These are phyloP conservation scores for Hiodon alosoides DNA, from an alignment of 2,113 vertebrate species.

Conservation along the genomic window DNA sequence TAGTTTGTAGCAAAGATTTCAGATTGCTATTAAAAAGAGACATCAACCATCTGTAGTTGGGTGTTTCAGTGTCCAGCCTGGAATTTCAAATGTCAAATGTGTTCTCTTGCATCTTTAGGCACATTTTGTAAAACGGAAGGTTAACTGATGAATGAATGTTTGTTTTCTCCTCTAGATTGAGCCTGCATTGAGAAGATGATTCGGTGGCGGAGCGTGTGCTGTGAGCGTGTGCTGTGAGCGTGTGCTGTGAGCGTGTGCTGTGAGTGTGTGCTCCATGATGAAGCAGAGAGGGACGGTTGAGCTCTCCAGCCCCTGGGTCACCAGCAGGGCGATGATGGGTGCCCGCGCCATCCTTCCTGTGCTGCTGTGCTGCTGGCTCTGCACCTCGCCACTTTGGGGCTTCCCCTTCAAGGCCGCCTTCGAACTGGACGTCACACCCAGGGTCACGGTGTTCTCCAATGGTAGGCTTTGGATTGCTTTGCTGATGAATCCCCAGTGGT, in stretches of 20 bases:
- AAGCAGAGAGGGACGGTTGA: neutral
- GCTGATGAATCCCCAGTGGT: too few species aligned
- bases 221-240: too few species aligned
- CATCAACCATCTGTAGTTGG: neutral
- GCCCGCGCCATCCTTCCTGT: conserved; percentile 22
- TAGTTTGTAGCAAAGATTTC: too few species aligned
- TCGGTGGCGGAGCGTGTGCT: too few species aligned
- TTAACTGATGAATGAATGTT: neutral
- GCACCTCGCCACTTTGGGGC: conserved; percentile 43
- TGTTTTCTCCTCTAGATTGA: neutral
- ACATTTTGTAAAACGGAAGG: neutral
- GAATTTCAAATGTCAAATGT: too few species aligned
- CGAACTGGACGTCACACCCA: conserved; percentile 61
- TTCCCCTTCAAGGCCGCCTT: conserved; percentile 63
- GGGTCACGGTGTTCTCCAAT: conserved; percentile 57
- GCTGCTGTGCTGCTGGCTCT: conserved; percentile 32
- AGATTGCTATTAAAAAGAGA: too few species aligned
- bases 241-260: too few species aligned
- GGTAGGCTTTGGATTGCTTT: conserved; percentile 40
- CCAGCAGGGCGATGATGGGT: conserved; percentile 39
- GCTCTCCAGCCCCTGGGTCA: too few species aligned
- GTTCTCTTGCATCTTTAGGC: neutral
- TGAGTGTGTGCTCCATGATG: too few species aligned
- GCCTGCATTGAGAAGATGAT: neutral
- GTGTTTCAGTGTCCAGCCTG: neutral